Conservation (phyloP, 2,888 invertebrate genomes). For the Drosophila seclusa region DNA sequence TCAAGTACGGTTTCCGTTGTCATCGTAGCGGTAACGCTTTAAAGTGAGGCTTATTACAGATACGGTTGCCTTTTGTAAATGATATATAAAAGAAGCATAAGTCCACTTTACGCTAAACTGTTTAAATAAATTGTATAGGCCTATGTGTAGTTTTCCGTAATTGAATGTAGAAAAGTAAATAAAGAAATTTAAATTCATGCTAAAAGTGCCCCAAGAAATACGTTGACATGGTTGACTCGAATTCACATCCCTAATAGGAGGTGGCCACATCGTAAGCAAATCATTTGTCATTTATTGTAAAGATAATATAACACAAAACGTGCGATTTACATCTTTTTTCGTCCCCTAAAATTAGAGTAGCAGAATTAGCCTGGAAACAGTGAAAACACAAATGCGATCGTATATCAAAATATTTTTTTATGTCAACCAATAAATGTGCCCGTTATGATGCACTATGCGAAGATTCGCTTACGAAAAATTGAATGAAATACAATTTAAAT, state of each 20-base stretch:
- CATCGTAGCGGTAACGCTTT: conserved; percentile 61
- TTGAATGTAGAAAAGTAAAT: background rate
- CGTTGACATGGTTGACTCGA: background rate
- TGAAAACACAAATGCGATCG: background rate
- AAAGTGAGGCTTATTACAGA: background rate
- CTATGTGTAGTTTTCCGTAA: background rate
- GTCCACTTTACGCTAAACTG: background rate
- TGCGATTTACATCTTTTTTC: background rate
- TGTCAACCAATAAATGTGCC: no score
- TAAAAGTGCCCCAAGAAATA: background rate
- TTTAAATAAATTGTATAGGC: background rate
- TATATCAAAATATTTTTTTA: background rate
- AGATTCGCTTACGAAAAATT: background rate
- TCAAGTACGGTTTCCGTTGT: conserved; percentile 84
- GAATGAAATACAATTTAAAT: background rate
- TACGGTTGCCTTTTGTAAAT: background rate
- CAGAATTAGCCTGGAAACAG: background rate
- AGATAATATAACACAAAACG: background rate
- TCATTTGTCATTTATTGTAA: background rate
- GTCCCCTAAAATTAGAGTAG: background rate
- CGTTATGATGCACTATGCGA: background rate
- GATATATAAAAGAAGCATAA: background rate
- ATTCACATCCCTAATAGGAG: background rate
- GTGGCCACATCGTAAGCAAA: background rate
- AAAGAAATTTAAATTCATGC: background rate